Evolutionary conservation across 2,888 invertebrate genomes (phyloP).

Genomic region (Microctonus aethiopoides): DNA sequence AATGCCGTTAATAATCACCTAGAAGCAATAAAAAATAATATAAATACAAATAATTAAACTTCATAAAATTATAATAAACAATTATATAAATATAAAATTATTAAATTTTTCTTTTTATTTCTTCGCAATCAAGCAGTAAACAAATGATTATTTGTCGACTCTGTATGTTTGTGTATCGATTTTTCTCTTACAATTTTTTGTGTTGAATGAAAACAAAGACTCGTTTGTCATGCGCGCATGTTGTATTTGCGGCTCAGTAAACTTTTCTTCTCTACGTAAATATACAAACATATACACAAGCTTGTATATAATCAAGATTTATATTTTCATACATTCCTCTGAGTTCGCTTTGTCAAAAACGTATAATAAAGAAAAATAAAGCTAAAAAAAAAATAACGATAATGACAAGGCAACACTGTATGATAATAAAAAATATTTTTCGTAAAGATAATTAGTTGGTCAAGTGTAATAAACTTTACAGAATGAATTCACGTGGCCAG

Average conservation of each 20-base stretch:
- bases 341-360: background rate
- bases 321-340: background rate
- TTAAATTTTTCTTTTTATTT: background rate
- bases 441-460: background rate
- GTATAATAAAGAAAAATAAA: background rate
- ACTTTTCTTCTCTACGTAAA: background rate
- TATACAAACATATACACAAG: background rate
- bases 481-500: background rate
- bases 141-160: background rate
- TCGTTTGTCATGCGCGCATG: conserved; percentile 7
- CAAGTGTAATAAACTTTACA: conserved; percentile 2
- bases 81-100: background rate
- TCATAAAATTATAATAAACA: background rate
- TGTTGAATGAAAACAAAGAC: conserved; percentile 5
- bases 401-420: too few species aligned
- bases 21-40: conserved; percentile 41
- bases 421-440: background rate
- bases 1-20: conserved; percentile 60
- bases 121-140: background rate
- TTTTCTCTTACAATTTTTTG: conserved; percentile 3
- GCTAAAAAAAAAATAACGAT: background rate
- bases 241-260: background rate
- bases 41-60: background rate
- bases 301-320: background rate
- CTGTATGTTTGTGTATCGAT: background rate